Conservation (phyloP, 2,888 invertebrate species). For the Amblyteles armatorius region DNA sequence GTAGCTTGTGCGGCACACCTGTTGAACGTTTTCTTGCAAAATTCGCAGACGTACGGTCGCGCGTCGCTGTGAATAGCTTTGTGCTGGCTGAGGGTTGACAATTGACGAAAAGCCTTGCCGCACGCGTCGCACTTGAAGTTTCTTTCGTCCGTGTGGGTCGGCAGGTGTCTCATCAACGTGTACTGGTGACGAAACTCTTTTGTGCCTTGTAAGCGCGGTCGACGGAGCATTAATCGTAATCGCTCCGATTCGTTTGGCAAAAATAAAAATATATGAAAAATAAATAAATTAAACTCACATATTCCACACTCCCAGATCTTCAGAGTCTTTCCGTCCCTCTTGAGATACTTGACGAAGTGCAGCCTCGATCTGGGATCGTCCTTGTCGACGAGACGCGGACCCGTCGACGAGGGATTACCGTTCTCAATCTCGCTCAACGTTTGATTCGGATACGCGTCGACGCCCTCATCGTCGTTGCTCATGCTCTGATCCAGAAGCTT, state of each 20-base stretch:
- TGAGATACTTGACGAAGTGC: slow-evolving; percentile 89
- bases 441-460: slow-evolving; percentile 70
- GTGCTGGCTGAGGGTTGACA: slow-evolving; percentile 91
- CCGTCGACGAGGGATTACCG: slow-evolving; percentile 63
- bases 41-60: slow-evolving; percentile 90
- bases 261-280: slow-evolving; percentile 5
- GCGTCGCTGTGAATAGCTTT: slow-evolving; percentile 92
- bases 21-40: slow-evolving; percentile 92
- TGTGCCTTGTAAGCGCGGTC: slow-evolving; percentile 85
- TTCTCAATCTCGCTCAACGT: slow-evolving; percentile 62
- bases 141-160: slow-evolving; percentile 91
- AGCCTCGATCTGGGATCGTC: slow-evolving; percentile 87
- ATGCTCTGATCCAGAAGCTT: slow-evolving; percentile 76
- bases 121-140: slow-evolving; percentile 91
- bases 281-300: slow-evolving; percentile 85
- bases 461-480: slow-evolving; percentile 71
- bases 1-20: slow-evolving; percentile 77
- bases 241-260: background rate
- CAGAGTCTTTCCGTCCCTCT: slow-evolving; percentile 88
- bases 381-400: slow-evolving; percentile 85
- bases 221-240: background rate
- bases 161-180: slow-evolving; percentile 91
- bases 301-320: slow-evolving; percentile 92
- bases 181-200: slow-evolving; percentile 92
- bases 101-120: slow-evolving; percentile 91